Base-by-base conservation (phyloP, 1,140 invertebrate species). In the Drosophila neocordata region DNA sequence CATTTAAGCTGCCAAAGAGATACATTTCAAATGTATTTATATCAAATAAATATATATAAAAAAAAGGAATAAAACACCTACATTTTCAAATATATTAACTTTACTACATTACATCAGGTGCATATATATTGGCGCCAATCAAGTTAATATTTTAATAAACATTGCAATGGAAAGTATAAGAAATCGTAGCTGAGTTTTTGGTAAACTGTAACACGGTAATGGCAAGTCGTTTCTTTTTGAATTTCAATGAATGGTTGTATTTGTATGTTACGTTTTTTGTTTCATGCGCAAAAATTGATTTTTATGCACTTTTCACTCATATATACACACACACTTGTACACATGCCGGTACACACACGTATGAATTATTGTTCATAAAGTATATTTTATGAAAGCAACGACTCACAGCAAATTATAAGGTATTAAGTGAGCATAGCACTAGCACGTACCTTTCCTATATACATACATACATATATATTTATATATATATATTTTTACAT, bases 341-440 rank as follows among this genome's bases (percentile, higher is more conserved):
- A 55, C 37, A n/a, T 52, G 65, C 61, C 27, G 37, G 27, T 56
- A 59, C 73, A 76, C 66, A 77, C 79, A 63, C 69, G 77, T 83
- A 83, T 88, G 83, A 88, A 88, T 88, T 88, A 88, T 88, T 88
- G 83, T 83, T 89, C 83, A 83, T 88, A 88, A 83, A 88, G 83
- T 83, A 88, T 83, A 83, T 88, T 88, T 88, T 88, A 88, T 89
- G 83, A 88, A 88, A 88, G 79, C 84, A 88, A 73, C 79, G 76
- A 88, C 79, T 88, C 83, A 83, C 76, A 79, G 83, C 79, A 88
- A 88, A 88, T 88, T 89, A 88, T 88, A 88, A 89, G 83, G 83
- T 83, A 85, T 87, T 87, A 88, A 88, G 83, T 83, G 83, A 81
- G 73, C 75, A 74, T 76, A 72, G 82, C 79, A 69, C 67, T 77